Evolutionary conservation across 2,797 vertebrate species (phyloP), one percentile per base, ranked within the genome.

Genomic region (Eutrigla gurnardus): DNA sequence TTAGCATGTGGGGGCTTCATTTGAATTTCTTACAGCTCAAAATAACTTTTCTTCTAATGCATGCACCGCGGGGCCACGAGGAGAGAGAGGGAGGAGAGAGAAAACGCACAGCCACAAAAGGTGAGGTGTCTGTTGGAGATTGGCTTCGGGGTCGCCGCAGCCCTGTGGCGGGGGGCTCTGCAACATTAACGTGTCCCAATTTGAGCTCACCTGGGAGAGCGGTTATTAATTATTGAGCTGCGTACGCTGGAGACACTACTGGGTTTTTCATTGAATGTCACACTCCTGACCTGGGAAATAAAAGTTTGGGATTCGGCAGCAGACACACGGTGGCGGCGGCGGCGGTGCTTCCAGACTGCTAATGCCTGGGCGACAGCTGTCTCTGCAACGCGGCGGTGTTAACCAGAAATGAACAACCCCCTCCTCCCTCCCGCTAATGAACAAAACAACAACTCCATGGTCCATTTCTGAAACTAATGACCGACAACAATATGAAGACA

Each of bases 201-300:
- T 97, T 96, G 95, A 95, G 96, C 95, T 96, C 96, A 97, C 96
- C 95, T 96, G 95, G 95, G 97, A 96, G 95, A 95, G 93, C 83
- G 91, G 94, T 94, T 96, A 97, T 98, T 97, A 98, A 98, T 98
- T 97, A 98, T 97, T 97, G 96, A 97, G 96, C 94, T 93, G 95
- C 92, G 92, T 95, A 94, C 95, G 94, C 96, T 95, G 94, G 95
- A 97, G 96, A 96, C 95, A 86, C 93, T 25, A 94, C 93, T 96
- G 95, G 93, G 95, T 95, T 85, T 95, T 85, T 82, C 94, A 94
- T 93, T 95, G 96, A 96, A 97, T 96, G 94, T 89, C 90, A 89
- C 84, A 95, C 93, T 95, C 79, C 95, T 96, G 96, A 97, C 96
- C 96, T 94, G 96, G 86, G 92, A 96, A 89, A 92, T 87, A 86